Percentiles rank a stretch among this genome's conserved stretches.
Evolutionary conservation across 2,888 invertebrate genomes (phyloP).

Genomic region (Criorhina ranunculi): DNA sequence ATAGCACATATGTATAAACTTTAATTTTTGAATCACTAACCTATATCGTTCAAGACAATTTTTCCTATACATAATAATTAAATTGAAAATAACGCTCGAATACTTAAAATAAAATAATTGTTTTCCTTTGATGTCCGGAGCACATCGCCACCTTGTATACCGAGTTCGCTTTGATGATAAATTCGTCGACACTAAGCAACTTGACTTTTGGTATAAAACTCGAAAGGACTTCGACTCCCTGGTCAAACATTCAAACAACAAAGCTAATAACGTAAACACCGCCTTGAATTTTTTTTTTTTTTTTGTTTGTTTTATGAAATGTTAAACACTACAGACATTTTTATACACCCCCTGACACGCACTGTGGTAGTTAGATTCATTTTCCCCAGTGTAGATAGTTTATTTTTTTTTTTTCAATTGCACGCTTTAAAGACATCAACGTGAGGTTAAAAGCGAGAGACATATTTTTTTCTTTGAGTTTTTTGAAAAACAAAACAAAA

Average conservation of each 20-base stretch:
- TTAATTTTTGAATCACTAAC: slow-evolving; percentile 21
- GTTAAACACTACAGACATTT: slow-evolving; percentile 52
- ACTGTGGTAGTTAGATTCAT: slow-evolving; percentile 44
- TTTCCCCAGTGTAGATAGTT: slow-evolving; percentile 1
- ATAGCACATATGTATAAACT: neutral
- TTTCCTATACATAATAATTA: slow-evolving; percentile 45
- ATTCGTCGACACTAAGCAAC: slow-evolving; percentile 43
- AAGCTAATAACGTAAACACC: slow-evolving; percentile 25
- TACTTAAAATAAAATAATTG: slow-evolving; percentile 26
- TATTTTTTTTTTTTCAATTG: slow-evolving; percentile 13
- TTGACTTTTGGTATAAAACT: slow-evolving; percentile 16
- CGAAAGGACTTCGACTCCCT: slow-evolving; percentile 23
- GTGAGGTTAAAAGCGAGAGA: slow-evolving; percentile 15
- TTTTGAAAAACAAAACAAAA: neutral
- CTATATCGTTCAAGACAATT: slow-evolving; percentile 40
- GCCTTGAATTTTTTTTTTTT: slow-evolving; percentile 16
- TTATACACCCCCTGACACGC: slow-evolving; percentile 51
- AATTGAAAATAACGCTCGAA: slow-evolving; percentile 14
- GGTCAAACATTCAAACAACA: slow-evolving; percentile 55
- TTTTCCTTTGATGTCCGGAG: slow-evolving; percentile 21
- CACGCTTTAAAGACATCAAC: slow-evolving; percentile 9
- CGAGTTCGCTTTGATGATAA: slow-evolving; percentile 35
- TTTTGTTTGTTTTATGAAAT: slow-evolving; percentile 63
- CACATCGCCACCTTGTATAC: slow-evolving; percentile 20
- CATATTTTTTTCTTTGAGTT: neutral